A percentile compares a stretch with the other conserved stretches of the same genome.
phyloP scores from a whole-genome alignment of 2,797 vertebrate species.

The Phrynocephalus guinanensis region DNA sequence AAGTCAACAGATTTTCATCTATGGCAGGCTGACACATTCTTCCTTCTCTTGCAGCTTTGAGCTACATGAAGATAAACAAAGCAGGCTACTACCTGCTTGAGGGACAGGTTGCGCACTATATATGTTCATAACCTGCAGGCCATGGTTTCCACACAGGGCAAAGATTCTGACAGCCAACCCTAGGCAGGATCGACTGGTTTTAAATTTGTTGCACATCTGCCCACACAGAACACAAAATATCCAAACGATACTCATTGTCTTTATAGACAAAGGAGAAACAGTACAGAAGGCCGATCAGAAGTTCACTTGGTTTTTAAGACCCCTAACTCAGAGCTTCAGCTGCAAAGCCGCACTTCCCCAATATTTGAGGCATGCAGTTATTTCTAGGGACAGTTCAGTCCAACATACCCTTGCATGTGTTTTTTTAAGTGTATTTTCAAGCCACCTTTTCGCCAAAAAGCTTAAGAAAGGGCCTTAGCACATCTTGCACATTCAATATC shows the following conservation, averaged over 20 bases:
- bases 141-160: not conserved
- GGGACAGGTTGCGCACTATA: not conserved
- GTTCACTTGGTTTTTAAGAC: not conserved
- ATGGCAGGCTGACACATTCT: not conserved
- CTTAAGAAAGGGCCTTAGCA: not conserved
- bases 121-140: not conserved
- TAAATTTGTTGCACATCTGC: not conserved
- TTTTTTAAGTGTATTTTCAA: not conserved
- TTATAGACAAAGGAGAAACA: not conserved
- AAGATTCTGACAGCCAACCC: not conserved
- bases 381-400: not conserved
- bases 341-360: not conserved
- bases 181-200: not conserved
- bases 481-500: not conserved
- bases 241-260: not conserved
- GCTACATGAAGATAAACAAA: not conserved
- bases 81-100: not conserved
- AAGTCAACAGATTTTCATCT: conserved; percentile 7
- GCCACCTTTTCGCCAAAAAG: not conserved
- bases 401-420: no score
- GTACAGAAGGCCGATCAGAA: no score
- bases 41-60: no score
- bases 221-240: not conserved
- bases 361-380: not conserved
- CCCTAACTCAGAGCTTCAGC: not conserved